Conservation (phyloP, 2,113 vertebrate genomes). For the Ailuropoda melanoleuca region DNA sequence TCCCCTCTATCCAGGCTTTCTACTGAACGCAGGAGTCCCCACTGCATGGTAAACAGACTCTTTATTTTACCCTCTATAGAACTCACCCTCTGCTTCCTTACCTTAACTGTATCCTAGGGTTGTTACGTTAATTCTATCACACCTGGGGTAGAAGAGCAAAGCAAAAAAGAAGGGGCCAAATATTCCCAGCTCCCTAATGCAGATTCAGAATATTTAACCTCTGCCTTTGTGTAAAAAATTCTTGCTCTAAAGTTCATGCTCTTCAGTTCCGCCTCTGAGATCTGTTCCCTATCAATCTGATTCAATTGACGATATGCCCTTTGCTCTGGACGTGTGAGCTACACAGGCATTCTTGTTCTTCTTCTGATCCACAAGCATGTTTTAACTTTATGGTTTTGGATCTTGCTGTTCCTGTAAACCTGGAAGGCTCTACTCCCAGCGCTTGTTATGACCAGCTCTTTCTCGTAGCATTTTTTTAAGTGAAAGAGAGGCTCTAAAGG, state of each 20-base stretch:
- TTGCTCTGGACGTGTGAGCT: neutral
- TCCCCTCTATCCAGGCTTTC: neutral
- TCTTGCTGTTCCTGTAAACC: neutral
- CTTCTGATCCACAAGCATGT: neutral
- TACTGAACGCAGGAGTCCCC: neutral
- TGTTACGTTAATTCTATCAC: neutral
- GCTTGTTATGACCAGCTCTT: neutral
- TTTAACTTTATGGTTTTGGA: neutral
- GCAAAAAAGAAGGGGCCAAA: neutral
- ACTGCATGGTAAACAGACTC: neutral
- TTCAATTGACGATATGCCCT: neutral
- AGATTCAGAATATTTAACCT: neutral
- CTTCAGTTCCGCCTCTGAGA: neutral
- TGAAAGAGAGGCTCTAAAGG: neutral
- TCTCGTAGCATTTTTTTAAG: neutral
- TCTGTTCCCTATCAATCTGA: neutral
- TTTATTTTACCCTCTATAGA: neutral
- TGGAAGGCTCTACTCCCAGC: neutral
- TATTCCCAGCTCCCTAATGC: neutral
- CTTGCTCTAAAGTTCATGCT: neutral
- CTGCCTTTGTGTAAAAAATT: neutral
- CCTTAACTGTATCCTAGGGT: neutral
- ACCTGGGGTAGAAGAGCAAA: neutral
- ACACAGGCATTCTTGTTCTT: neutral
- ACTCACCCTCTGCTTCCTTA: neutral